Evolutionary conservation across 1,140 invertebrate species (phyloP).

Genomic region (Apis dorsata): DNA sequence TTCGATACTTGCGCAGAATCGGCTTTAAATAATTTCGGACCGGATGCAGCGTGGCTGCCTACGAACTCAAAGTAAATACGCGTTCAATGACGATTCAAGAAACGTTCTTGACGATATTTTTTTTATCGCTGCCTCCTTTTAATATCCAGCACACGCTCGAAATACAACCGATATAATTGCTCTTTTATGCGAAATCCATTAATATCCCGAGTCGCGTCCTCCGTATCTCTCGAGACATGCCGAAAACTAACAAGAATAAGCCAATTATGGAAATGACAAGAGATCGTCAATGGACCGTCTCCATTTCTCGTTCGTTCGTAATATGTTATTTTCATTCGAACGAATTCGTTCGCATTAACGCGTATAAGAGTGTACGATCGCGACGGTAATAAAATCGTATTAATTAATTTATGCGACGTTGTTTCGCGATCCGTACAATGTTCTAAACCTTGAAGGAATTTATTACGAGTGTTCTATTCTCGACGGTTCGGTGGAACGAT

Average conservation of each 20-base stretch:
- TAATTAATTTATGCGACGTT: slow-evolving; percentile 8
- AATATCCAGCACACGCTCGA: slow-evolving; percentile 4
- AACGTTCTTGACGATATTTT: slow-evolving; percentile 45
- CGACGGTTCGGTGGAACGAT: not conserved
- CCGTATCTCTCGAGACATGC: not conserved
- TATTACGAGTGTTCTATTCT: not conserved
- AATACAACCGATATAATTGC: not conserved
- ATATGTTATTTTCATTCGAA: not conserved
- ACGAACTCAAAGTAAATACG: slow-evolving; percentile 32
- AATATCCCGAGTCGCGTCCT: not conserved
- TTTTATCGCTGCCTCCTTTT: slow-evolving; percentile 14
- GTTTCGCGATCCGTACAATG: not conserved
- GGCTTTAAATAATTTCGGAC: slow-evolving; percentile 6
- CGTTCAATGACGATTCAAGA: slow-evolving; percentile 39
- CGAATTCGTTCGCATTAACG: not conserved
- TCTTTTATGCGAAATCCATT: not conserved
- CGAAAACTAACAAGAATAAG: not conserved
- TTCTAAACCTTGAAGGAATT: not conserved
- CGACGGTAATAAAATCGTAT: slow-evolving; percentile 2
- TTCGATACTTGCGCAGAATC: too few relatives aligned
- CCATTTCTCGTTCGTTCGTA: not conserved
- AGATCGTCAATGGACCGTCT: not conserved
- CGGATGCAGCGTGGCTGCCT: not conserved
- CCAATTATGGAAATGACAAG: not conserved
- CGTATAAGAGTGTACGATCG: not conserved